Base-by-base conservation (phyloP, 2,888 invertebrate genomes). In the Acrobasis consociella region DNA sequence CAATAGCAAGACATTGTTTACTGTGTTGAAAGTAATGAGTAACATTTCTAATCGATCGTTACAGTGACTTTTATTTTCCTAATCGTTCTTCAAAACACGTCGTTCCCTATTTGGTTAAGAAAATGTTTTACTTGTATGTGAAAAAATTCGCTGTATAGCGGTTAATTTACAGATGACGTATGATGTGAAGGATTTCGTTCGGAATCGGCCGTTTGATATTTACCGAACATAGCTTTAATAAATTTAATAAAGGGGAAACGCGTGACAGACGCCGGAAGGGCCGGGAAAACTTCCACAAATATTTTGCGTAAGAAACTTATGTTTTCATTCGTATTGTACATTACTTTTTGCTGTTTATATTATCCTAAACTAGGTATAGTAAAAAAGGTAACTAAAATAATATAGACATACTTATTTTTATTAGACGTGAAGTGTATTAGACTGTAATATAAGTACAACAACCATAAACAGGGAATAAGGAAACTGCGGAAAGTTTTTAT, bases 231-330 rank as follows among this genome's bases (percentile, higher is more conserved):
- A 83, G 79, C 78, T 81, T 80, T 85, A 86, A 88, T 87, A 88
- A 88, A 88, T 88, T 87, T 82, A 85, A 87, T 89, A 87, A 87
- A 83, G 74, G 81, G 83, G 78, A 81, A 85, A 82, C 46, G 22
- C 81, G 78, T 78, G 82, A 85, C 85, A 81, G 73, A 79, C 73
- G 69, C 69, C 72, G 75, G 75, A 79, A 77, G 73, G 75, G 69
- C 67, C 66, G 64, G 68, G 74, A 72, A 71, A 77, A 79, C 68
- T 66, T 68, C 51, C 55, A 42, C 53, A 60, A 56, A 63, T 49
- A 62, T 58, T 51, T 42, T 50, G 46, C 11, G 49, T 62, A 67
- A 69, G 67, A 63, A 64, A 66, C 65, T 69, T 70, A 68, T 68
- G 67, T 67, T 69, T 74, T 70, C 69, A 74, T 74, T 75, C 73